Base-by-base conservation (phyloP, 1,140 invertebrate species). In the Pogonomyrmex barbatus region DNA sequence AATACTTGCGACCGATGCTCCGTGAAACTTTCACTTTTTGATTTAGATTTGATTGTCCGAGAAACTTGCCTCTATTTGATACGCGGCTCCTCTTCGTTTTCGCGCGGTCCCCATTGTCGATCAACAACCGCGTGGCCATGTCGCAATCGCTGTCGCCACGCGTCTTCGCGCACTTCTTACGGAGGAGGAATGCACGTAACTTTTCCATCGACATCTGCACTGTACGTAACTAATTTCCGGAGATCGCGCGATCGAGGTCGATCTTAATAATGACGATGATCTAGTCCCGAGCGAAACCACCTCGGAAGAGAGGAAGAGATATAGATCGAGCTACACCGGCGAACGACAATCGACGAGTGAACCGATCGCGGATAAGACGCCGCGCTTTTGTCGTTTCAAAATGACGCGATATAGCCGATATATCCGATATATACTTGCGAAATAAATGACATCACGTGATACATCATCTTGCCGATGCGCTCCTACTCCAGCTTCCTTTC, bases 301-400 rank as follows among this genome's bases (percentile, higher is more conserved):
- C 14, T 36, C 42, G 12, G 36, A 14, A 65, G 9, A 36, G 42
- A 47, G 2, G 5, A 6, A 36, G 24, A 33, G 45, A 68, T 68
- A 47, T 30, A 47, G 42, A 50, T 68, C 24, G 10, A n/a, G 42
- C 17, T 42, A 30, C 58, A 12, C 52, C 39, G 42, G 47, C 77
- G 71, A 89, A 63, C 30, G 63, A 45, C 78, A 30, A 70, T 75
- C 4, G 60, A 67, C 52, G 52, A 89, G 73, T 89, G 85, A 89
- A 89, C 42, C 33, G 52, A 17, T 75, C 45, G 42, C 39, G 65
- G 47, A 75, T 87, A 76, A 87, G 78, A 75, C 85, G n/a, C 54
- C 60, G 75, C 62, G 71, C 76, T 86, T 89, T 89, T 89, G 84
- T 79, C 65, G 73, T 56, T 84, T 87, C 39, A 56, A 89, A 82